A percentile compares a stretch with the other conserved stretches of the same genome.
Evolutionary conservation across 2,888 invertebrate species (phyloP).

Genomic region (Cheiracanthium punctorium): DNA sequence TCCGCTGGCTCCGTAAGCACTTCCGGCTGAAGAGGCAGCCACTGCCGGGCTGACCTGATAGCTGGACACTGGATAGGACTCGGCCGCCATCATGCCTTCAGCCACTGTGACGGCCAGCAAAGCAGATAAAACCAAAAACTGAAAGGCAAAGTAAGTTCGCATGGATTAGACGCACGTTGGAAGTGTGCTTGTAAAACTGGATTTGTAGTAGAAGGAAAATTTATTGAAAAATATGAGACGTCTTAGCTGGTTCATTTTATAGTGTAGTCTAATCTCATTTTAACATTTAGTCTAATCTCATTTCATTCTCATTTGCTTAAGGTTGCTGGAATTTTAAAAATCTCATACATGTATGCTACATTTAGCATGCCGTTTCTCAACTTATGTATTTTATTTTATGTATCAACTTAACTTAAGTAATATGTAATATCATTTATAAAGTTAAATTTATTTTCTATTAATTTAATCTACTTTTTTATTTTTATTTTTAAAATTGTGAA

Average conservation of each 20-base stretch:
- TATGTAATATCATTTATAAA: too few relatives aligned
- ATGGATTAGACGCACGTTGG: not conserved
- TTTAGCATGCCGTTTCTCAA: too few relatives aligned
- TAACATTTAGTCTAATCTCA: too few relatives aligned
- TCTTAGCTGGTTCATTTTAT: not conserved
- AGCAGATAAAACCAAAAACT: conserved; percentile 47
- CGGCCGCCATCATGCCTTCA: conserved; percentile 57
- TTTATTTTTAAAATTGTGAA: too few relatives aligned
- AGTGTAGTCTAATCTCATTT: not conserved
- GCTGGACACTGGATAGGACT: conserved; percentile 54
- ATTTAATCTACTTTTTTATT: too few relatives aligned
- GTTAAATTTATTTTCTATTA: too few relatives aligned
- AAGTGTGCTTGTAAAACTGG: not conserved
- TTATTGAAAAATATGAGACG: not conserved
- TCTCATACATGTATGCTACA: too few relatives aligned
- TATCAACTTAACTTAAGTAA: too few relatives aligned
- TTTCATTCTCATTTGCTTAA: too few relatives aligned
- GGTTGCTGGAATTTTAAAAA: too few relatives aligned
- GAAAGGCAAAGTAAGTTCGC: not conserved
- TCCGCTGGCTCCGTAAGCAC: conserved; percentile 59
- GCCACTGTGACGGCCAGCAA: conserved; percentile 52
- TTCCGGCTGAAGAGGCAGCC: conserved; percentile 43
- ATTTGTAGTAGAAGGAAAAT: not conserved
- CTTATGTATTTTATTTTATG: too few relatives aligned
- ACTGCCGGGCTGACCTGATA: conserved; percentile 42